Evolutionary conservation across 2,888 invertebrate species (phyloP).

Genomic region (Plagodis pulveraria): DNA sequence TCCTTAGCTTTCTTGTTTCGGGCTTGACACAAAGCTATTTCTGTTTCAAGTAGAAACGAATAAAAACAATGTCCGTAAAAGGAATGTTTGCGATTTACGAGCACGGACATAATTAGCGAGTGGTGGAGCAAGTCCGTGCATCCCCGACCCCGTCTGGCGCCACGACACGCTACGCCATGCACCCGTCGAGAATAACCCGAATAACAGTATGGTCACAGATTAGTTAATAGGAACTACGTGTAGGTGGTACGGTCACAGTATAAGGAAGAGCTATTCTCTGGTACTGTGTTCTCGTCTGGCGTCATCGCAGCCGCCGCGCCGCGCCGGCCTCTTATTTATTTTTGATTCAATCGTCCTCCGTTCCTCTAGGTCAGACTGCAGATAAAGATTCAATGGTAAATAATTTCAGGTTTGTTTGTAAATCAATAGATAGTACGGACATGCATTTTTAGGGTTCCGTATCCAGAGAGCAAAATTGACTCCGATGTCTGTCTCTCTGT

Average conservation of each 20-base stretch:
- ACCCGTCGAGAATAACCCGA: conserved; percentile 46
- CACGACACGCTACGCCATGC: conserved; percentile 44
- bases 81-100: conserved; percentile 69
- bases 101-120: conserved; percentile 52
- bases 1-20: conserved; percentile 1
- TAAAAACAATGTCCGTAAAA: conserved; percentile 57
- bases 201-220: too few species aligned
- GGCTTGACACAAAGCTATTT: conserved; percentile 10
- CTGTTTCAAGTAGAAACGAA: conserved; percentile 24
- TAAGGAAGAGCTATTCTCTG: too few species aligned
- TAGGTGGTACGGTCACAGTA: conserved; percentile 10
- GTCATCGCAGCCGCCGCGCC: conserved; percentile 36
- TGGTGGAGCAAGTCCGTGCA: conserved; percentile 39
- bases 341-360: conserved; percentile 48
- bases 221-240: not conserved
- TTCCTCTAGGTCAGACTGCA: conserved; percentile 50
- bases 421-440: too few species aligned
- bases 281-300: conserved; percentile 10
- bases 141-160: conserved; percentile 57
- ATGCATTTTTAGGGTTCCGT: too few species aligned
- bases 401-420: not conserved
- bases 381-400: conserved; percentile 19
- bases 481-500: too few species aligned
- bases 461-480: too few species aligned
- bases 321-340: conserved; percentile 52